These are phyloP conservation scores for Tragelaphus imberbis DNA, from an alignment of 2,113 vertebrate species.

Conservation along the genomic window DNA sequence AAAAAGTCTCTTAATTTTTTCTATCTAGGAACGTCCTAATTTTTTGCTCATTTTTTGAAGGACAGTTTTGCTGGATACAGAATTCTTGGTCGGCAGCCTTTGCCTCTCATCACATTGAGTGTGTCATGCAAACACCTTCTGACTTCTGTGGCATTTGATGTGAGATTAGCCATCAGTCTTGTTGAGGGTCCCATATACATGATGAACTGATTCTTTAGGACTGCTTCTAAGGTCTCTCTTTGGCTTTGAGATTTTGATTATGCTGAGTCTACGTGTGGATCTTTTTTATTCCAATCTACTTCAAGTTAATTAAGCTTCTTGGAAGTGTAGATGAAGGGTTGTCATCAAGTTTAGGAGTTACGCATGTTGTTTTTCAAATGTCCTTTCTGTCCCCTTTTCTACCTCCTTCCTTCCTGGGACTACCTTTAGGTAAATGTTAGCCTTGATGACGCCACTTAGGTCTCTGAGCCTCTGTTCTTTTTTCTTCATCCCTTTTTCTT, in stretches of 20 bases:
- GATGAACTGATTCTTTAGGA: too few relatives aligned
- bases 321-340: background rate
- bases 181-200: too few relatives aligned
- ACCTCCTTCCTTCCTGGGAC: background rate
- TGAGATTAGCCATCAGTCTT: background rate
- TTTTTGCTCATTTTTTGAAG: background rate
- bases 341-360: background rate
- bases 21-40: background rate
- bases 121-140: background rate
- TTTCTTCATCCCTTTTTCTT: background rate
- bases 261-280: background rate
- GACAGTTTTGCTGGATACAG: background rate
- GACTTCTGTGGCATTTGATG: rapidly evolving
- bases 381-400: background rate
- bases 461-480: background rate
- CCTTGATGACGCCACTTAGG: background rate
- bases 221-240: background rate
- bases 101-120: too few relatives aligned
- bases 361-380: background rate
- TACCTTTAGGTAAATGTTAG: rapidly evolving
- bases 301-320: background rate
- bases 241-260: background rate
- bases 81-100: background rate
- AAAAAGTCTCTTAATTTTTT: background rate
- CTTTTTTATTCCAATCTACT: background rate